These are phyloP conservation scores for Pygoscelis adeliae DNA, from an alignment of 2,113 vertebrate genomes.

Conservation along the genomic window DNA sequence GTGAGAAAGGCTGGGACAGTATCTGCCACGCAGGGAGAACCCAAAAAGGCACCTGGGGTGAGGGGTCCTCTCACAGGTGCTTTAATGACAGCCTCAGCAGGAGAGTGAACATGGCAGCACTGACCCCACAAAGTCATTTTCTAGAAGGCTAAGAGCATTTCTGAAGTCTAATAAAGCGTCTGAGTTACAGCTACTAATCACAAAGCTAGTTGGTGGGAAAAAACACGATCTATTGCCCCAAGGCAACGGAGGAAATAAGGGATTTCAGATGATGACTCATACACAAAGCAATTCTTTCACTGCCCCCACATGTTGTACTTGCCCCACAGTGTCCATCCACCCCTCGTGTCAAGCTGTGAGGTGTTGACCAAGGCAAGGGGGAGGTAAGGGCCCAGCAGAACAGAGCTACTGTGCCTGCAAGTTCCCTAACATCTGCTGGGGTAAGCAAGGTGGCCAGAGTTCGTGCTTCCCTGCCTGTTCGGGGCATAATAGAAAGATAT, in stretches of 20 bases:
- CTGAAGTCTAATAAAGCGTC: neutral
- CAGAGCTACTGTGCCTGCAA: neutral
- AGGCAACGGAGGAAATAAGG: neutral
- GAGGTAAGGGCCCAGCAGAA: neutral
- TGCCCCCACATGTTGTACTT: neutral
- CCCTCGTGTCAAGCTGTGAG: neutral
- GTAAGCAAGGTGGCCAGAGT: neutral
- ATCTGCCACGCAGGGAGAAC: neutral
- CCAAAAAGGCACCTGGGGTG: neutral
- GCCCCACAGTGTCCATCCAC: accelerated
- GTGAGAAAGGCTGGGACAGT: neutral
- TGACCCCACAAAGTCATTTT: neutral
- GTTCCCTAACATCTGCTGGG: neutral
- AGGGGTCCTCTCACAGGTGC: neutral
- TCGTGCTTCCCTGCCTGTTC: neutral
- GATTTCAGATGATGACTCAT: neutral
- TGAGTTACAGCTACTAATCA: neutral
- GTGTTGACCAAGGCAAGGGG: neutral
- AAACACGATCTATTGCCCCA: neutral
- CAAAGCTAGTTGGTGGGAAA: neutral
- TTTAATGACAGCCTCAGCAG: neutral
- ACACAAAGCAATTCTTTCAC: neutral
- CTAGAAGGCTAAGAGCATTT: neutral
- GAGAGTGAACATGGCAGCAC: neutral
- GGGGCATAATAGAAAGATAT: neutral